phyloP scores from a whole-genome alignment of 1,140 invertebrate species.

The Adelges cooleyi region DNA sequence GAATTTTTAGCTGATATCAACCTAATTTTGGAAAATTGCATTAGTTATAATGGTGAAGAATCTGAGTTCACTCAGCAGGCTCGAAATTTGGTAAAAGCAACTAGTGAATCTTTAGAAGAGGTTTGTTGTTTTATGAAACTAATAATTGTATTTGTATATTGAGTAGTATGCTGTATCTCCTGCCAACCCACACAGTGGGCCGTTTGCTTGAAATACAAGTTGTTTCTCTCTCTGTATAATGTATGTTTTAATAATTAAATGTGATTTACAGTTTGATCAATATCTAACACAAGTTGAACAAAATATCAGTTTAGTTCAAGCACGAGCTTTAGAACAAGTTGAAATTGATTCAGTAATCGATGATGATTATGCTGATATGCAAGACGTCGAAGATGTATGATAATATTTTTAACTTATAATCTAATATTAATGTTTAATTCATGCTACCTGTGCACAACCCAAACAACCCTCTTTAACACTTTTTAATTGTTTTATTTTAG shows the following conservation, averaged over 20 bases:
- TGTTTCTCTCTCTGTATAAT: too few species aligned
- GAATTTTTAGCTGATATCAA: conserved; percentile 84
- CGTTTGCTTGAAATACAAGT: background rate
- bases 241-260: background rate
- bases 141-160: too few species aligned
- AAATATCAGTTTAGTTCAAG: conserved; percentile 73
- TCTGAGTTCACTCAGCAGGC: conserved; percentile 84
- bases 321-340: conserved; percentile 78
- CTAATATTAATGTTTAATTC: too few species aligned
- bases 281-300: conserved; percentile 71
- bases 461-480: too few species aligned
- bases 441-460: too few species aligned
- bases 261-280: conserved; percentile 53
- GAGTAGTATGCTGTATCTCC: too few species aligned
- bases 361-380: conserved; percentile 51
- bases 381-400: conserved; percentile 36
- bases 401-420: too few species aligned
- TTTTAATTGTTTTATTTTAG: background rate
- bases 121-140: too few species aligned
- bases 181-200: too few species aligned
- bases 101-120: conserved; percentile 59
- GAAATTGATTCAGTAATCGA: conserved; percentile 51
- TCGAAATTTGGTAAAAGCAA: conserved; percentile 61
- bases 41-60: conserved; percentile 79
- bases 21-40: conserved; percentile 76